Conservation (phyloP, 2,888 invertebrate genomes). For the Sclerodermus sp. region DNA sequence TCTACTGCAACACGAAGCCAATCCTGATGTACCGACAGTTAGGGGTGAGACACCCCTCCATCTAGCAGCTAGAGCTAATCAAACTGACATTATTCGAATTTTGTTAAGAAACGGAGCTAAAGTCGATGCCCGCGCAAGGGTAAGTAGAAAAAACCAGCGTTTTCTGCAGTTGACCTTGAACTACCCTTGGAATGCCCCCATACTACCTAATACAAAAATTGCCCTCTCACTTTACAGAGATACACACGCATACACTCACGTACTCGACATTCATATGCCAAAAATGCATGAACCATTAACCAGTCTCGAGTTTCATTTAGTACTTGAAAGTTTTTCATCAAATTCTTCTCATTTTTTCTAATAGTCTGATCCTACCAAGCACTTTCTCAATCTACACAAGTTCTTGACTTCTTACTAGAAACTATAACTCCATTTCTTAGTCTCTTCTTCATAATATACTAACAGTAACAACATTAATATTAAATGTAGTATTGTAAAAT, state of each 20-base stretch:
- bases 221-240: slow-evolving; percentile 9
- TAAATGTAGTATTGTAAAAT: too few relatives aligned
- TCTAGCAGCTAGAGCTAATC: slow-evolving; percentile 94
- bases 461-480: too few relatives aligned
- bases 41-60: slow-evolving; percentile 96
- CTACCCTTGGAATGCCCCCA: not conserved
- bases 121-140: slow-evolving; percentile 71
- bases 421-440: too few relatives aligned
- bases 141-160: slow-evolving; percentile 53
- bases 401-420: too few relatives aligned
- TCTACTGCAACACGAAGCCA: slow-evolving; percentile 90
- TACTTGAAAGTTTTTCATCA: slow-evolving; percentile 5
- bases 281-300: slow-evolving; percentile 35
- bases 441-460: too few relatives aligned
- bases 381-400: too few relatives aligned
- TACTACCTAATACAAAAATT: too few relatives aligned
- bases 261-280: slow-evolving; percentile 5
- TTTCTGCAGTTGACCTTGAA: slow-evolving; percentile 1
- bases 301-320: slow-evolving; percentile 26
- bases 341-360: too few relatives aligned
- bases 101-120: slow-evolving; percentile 91
- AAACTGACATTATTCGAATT: slow-evolving; percentile 95
- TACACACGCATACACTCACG: slow-evolving; percentile 14
- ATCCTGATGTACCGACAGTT: slow-evolving; percentile 92
- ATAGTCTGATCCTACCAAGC: too few relatives aligned